A percentile compares a stretch with the other conserved stretches of the same genome.
These are phyloP conservation scores for Epicampocera succincta DNA, from an alignment of 2,888 invertebrate species.

Conservation along the genomic window DNA sequence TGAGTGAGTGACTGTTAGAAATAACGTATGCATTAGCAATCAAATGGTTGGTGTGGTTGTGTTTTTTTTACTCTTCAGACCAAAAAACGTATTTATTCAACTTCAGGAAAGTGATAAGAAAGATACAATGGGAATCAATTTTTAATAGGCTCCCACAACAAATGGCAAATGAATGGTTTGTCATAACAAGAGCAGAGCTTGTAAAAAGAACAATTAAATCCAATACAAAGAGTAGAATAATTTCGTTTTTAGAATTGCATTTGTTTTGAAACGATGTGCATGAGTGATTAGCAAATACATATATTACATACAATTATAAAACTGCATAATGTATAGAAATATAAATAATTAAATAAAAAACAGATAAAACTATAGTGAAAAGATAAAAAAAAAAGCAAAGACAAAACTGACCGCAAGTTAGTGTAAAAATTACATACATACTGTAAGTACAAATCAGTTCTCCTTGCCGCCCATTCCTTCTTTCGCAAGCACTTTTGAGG, in stretches of 20 bases:
- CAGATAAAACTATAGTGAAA: constrained; percentile 52
- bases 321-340: constrained; percentile 15
- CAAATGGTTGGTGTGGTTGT: too few species aligned
- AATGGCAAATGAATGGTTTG: constrained; percentile 39
- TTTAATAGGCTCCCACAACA: constrained; percentile 53
- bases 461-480: constrained; percentile 32
- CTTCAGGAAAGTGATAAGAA: constrained; percentile 57
- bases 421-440: constrained; percentile 3
- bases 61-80: background rate
- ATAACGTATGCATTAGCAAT: constrained; percentile 53
- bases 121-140: constrained; percentile 65
- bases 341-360: constrained; percentile 27
- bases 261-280: constrained; percentile 54
- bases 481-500: constrained; percentile 61
- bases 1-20: constrained; percentile 38
- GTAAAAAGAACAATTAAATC: constrained; percentile 48
- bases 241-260: constrained; percentile 31
- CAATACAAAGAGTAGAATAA: constrained; percentile 11
- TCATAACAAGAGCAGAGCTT: constrained; percentile 47
- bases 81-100: background rate
- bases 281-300: constrained; percentile 59
- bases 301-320: constrained; percentile 22
- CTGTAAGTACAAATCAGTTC: constrained; percentile 12
- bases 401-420: constrained; percentile 62
- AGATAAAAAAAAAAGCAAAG: constrained; percentile 8